A percentile compares a stretch with the other conserved stretches of the same genome.
phyloP scores from a whole-genome alignment of 1,140 invertebrate species.

The Dendrolimus punctatus region DNA sequence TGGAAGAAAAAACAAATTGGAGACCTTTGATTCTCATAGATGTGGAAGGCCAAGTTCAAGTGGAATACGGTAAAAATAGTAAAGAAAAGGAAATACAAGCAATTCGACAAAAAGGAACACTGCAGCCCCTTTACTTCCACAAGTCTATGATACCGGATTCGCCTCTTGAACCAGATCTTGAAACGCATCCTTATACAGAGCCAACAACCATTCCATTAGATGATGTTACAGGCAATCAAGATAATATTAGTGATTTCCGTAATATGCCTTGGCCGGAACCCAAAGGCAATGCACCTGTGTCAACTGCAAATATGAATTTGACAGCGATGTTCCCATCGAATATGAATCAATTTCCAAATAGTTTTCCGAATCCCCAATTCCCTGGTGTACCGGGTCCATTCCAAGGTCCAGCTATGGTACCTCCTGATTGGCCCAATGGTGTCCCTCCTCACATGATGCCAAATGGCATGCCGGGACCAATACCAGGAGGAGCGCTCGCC shows the following conservation, averaged over 20 bases:
- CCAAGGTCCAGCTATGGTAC: constrained; percentile 50
- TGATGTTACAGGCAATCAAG: constrained; percentile 86
- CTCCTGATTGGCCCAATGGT: constrained; percentile 50
- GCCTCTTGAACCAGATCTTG: constrained; percentile 87
- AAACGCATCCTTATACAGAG: constrained; percentile 82
- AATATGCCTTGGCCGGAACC: constrained; percentile 86
- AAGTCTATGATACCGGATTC: constrained; percentile 90
- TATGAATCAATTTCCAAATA: constrained; percentile 64
- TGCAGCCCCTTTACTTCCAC: constrained; percentile 90
- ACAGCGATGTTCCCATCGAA: constrained; percentile 66
- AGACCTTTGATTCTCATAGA: constrained; percentile 79
- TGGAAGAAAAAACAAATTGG: constrained; percentile 85
- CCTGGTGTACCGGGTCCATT: constrained; percentile 40
- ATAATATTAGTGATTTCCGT: constrained; percentile 84
- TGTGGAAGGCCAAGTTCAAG: constrained; percentile 74
- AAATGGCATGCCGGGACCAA: constrained; percentile 41
- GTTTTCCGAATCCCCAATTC: constrained; percentile 53
- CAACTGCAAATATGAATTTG: constrained; percentile 39
- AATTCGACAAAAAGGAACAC: constrained; percentile 85
- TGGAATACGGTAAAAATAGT: constrained; percentile 84
- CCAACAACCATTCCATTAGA: constrained; percentile 90
- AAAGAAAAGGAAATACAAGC: constrained; percentile 90
- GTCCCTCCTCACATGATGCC: constrained; percentile 45
- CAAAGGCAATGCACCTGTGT: constrained; percentile 73
- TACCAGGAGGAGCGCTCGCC: constrained; percentile 37